Evolutionary conservation across 2,888 invertebrate species (phyloP), one percentile per base, ranked within the genome.

Genomic region (Trissolcus brochymenae): DNA sequence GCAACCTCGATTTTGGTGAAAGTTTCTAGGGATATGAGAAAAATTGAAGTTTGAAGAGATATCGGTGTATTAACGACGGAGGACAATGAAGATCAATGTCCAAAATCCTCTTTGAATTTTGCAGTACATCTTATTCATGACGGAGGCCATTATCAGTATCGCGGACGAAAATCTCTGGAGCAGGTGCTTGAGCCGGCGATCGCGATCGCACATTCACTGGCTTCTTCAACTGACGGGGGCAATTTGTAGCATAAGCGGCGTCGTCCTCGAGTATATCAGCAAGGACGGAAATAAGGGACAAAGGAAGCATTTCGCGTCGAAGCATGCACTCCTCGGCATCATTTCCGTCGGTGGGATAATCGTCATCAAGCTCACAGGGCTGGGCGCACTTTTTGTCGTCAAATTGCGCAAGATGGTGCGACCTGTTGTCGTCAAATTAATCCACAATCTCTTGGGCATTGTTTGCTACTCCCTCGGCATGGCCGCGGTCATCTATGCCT

Each of bases 381-480:
- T 91, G 68, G 82, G 91, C 7, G 90, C 91, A 0, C 85, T 92
- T 19, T 91, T 91, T 84, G 91, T 92, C 0, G 84, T 90, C 13
- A 90, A 90, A 83, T 89, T 92, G 2, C 90, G 91, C 0, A 83
- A 91, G 51, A 83, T 88, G 80, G 84, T 92, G 72, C 90, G 90
- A 70, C 91, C 90, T 41, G 90, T 91, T 16, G 89, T 90, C 0
- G 81, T 90, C 17, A 92, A 91, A 80, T 90, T 91, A 9, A 75
- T 90, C 11, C 92, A 92, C 84, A 88, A 91, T 71, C 87, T 90
- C n/a, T 87, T 92, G 1, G 92, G 92, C 9, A 86, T 91, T 11
- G 86, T 89, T 55, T 90, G 92, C 1, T 85, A 92, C 41, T 84
- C 88, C 9, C 89, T 92, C 86, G 92, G 92, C 0, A 91, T 92